These are phyloP conservation scores for Chrysogorgia sp. DNA, from an alignment of 92 coral and sea anemone genomes.

Conservation along the genomic window DNA sequence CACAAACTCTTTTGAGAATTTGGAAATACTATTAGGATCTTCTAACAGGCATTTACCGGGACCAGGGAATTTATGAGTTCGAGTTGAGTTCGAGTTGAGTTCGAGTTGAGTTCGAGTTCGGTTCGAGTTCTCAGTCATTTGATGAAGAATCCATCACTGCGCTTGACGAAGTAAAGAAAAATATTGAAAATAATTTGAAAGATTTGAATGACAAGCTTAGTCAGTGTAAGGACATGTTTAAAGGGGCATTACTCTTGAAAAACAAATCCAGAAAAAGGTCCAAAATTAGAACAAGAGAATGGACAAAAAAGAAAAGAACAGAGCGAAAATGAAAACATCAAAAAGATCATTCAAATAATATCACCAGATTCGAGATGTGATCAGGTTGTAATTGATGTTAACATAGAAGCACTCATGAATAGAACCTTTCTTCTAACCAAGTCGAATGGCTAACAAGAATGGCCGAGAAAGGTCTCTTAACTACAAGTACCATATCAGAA, in stretches of 20 bases:
- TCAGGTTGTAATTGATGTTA: conserved; percentile 47
- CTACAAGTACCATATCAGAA: conserved; percentile 30
- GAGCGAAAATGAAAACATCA: conserved; percentile 37
- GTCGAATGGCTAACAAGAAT: conserved; percentile 45
- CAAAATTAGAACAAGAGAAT: conserved; percentile 58
- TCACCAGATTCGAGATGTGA: conserved; percentile 53
- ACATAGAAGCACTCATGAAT: conserved; percentile 48
- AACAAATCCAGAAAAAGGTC: conserved; percentile 57
- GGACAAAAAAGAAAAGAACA: conserved; percentile 52
- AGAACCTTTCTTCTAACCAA: conserved; percentile 42
- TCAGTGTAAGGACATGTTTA: conserved; percentile 49
- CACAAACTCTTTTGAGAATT: conserved; percentile 47
- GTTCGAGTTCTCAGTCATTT: background rate
- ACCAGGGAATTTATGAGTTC: conserved; percentile 21
- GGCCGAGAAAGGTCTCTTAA: conserved; percentile 33
- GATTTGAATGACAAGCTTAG: background rate
- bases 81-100: conserved; percentile 14
- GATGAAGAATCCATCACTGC: background rate
- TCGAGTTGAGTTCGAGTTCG: conserved; percentile 1
- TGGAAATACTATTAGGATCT: conserved; percentile 53
- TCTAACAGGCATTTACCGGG: conserved; percentile 41
- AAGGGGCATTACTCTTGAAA: conserved; percentile 42
- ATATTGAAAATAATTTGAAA: background rate
- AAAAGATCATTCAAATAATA: conserved; percentile 46
- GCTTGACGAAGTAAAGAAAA: background rate